phyloP scores from a whole-genome alignment of 2,797 vertebrate species.

The Astyanax mexicanus region DNA sequence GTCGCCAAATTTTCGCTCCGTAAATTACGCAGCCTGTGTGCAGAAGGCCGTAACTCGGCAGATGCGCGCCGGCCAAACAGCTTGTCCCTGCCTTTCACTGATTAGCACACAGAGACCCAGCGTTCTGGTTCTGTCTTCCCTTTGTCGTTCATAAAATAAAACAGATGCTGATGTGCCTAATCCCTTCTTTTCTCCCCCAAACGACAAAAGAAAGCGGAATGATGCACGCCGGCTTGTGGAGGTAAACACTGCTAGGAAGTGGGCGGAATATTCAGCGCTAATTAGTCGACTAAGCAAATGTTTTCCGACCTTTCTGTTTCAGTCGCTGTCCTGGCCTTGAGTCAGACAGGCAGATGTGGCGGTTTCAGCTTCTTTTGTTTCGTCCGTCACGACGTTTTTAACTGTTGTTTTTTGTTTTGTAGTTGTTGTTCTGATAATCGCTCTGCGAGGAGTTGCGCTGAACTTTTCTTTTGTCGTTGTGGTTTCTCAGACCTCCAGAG shows the following conservation, averaged over 20 bases:
- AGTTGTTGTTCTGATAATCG: constrained; percentile 27
- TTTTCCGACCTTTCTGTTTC: constrained; percentile 31
- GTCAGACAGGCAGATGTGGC: constrained; percentile 23
- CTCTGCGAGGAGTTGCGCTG: background rate
- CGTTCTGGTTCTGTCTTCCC: background rate
- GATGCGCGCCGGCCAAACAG: constrained; percentile 27
- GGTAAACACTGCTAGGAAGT: constrained; percentile 27
- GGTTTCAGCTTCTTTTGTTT: background rate
- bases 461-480: constrained; percentile 5
- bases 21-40: background rate
- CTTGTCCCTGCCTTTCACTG: constrained; percentile 28
- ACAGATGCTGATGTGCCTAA: constrained; percentile 4
- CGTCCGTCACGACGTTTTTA: background rate
- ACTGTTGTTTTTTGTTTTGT: background rate
- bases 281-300: constrained; percentile 49
- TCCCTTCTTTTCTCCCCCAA: background rate
- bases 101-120: constrained; percentile 33
- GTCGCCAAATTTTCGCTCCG: background rate
- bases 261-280: constrained; percentile 39
- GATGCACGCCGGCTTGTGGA: background rate
- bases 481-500: background rate
- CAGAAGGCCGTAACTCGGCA: background rate
- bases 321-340: constrained; percentile 41
- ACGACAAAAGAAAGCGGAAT: constrained; percentile 10
- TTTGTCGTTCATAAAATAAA: background rate